These are phyloP conservation scores for Xanthia togata DNA, from an alignment of 2,888 invertebrate species.

Conservation along the genomic window DNA sequence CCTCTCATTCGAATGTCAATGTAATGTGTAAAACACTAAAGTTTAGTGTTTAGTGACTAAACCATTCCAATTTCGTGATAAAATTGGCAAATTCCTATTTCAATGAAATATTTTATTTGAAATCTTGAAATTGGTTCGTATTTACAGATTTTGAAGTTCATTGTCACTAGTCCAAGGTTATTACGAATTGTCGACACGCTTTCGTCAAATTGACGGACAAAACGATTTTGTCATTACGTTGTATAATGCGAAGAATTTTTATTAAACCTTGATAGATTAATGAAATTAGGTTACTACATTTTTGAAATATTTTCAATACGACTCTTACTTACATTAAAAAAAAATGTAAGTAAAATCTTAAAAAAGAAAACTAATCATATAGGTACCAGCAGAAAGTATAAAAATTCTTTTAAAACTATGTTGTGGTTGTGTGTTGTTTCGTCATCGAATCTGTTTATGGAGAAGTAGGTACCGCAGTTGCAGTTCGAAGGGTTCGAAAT, in stretches of 20 bases:
- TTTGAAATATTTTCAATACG: conserved; percentile 7
- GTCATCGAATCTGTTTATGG: not conserved
- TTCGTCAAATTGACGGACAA: conserved; percentile 62
- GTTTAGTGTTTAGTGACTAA: not conserved
- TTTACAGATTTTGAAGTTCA: conserved; percentile 64
- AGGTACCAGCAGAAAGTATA: not conserved
- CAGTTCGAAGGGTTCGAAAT: not conserved
- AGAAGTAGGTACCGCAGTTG: not conserved
- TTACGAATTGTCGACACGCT: conserved; percentile 61
- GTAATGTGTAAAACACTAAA: not conserved
- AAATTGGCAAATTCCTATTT: conserved; percentile 33
- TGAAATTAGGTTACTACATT: conserved; percentile 25
- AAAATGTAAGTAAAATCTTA: not conserved
- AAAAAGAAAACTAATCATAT: not conserved
- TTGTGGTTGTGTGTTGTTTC: not conserved
- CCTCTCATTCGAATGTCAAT: conserved; percentile 12
- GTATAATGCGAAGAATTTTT: conserved; percentile 52
- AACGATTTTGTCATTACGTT: conserved; percentile 62
- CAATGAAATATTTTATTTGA: conserved; percentile 44
- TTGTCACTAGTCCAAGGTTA: conserved; percentile 64
- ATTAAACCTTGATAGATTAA: conserved; percentile 20
- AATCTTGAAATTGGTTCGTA: conserved; percentile 52
- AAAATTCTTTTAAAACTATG: not conserved
- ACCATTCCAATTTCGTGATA: conserved; percentile 14
- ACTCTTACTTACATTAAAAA: not conserved